These are phyloP conservation scores for Oenanthe oenanthe DNA, from an alignment of 2,113 vertebrate genomes.

Conservation along the genomic window DNA sequence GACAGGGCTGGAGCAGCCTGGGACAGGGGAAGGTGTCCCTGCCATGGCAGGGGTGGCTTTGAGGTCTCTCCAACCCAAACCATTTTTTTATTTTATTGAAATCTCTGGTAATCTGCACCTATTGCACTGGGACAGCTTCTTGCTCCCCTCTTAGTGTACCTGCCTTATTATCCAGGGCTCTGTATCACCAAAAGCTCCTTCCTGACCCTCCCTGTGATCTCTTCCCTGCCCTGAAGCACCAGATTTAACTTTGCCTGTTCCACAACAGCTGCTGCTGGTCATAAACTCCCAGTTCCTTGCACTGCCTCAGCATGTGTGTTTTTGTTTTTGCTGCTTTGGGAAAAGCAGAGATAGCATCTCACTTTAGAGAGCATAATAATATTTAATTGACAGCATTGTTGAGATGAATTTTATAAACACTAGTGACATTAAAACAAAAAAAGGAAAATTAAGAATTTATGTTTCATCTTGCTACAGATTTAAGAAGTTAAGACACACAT, in stretches of 20 bases:
- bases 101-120: background rate
- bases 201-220: background rate
- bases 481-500: background rate
- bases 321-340: background rate
- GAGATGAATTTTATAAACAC: conserved; percentile 26
- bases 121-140: background rate
- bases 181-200: background rate
- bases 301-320: background rate
- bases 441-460: conserved; percentile 12
- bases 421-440: conserved; percentile 13
- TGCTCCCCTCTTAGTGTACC: background rate
- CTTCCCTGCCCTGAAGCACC: background rate
- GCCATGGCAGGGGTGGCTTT: background rate
- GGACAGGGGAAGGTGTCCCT: background rate
- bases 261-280: background rate
- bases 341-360: conserved; percentile 43
- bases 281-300: background rate
- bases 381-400: conserved; percentile 37
- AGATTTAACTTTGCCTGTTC: background rate
- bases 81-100: background rate
- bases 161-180: background rate
- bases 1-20: background rate
- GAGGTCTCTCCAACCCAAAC: background rate
- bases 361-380: conserved; percentile 10
- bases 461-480: conserved; percentile 28